Evolutionary conservation across 2,113 vertebrate species (phyloP).

Genomic region (Corydoras sp.): DNA sequence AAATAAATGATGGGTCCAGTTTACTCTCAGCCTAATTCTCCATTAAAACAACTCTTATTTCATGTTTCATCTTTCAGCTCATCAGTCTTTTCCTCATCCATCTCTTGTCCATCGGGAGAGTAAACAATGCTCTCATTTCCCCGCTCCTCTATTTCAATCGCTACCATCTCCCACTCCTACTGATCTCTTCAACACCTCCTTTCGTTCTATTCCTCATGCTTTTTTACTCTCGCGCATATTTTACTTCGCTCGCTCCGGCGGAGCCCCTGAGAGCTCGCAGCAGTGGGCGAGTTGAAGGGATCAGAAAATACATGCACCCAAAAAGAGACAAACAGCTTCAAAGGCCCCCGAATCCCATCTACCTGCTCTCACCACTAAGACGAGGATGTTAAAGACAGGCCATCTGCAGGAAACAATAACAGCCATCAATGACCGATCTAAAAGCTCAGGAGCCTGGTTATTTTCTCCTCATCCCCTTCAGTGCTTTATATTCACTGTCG

Average conservation of each 20-base stretch:
- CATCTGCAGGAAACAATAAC: neutral
- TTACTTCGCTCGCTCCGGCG: slow-evolving; percentile 29
- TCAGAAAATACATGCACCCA: slow-evolving; percentile 3
- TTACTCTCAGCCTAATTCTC: too few species aligned
- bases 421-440: neutral
- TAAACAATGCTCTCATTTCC: slow-evolving; percentile 6
- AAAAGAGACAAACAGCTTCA: neutral
- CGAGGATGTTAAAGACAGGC: neutral
- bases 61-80: too few species aligned
- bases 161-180: neutral
- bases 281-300: slow-evolving; percentile 31
- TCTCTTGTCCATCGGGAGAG: slow-evolving; percentile 45
- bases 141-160: too few species aligned
- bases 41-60: too few species aligned
- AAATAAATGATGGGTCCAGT: too few species aligned
- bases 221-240: slow-evolving; percentile 5
- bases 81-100: slow-evolving; percentile 11
- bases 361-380: slow-evolving; percentile 1
- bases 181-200: neutral
- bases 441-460: neutral
- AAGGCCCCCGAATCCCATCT: neutral
- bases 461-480: neutral
- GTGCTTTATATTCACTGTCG: neutral
- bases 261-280: slow-evolving; percentile 28
- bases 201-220: slow-evolving; percentile 6